Evolutionary conservation across 2,888 invertebrate genomes (phyloP).

Genomic region (Eretmocerus hayati): DNA sequence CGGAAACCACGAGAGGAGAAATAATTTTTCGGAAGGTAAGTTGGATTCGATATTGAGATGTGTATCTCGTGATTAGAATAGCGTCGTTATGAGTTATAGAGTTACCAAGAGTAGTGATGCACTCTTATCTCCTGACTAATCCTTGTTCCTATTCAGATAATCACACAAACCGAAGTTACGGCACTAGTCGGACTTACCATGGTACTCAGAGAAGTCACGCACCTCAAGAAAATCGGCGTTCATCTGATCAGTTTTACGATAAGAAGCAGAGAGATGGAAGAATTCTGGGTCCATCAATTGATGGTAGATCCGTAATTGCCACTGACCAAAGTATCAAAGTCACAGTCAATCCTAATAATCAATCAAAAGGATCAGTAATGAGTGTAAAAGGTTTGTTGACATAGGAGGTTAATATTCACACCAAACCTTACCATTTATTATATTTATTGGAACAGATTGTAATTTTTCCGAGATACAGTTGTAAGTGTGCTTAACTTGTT

Average conservation of each 20-base stretch:
- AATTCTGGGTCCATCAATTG: conserved; percentile 22
- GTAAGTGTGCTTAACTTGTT: no score
- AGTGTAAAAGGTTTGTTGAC: conserved; percentile 39
- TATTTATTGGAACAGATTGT: no score
- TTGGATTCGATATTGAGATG: conserved; percentile 1
- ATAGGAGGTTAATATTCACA: no score
- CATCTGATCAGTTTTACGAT: conserved; percentile 30
- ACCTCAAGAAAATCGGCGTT: conserved; percentile 31
- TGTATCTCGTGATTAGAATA: neutral
- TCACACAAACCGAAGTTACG: conserved; percentile 27
- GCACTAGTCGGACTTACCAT: conserved; percentile 25
- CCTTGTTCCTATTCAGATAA: conserved; percentile 27
- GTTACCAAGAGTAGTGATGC: no score
- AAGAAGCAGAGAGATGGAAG: conserved; percentile 19
- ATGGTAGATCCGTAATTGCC: conserved; percentile 32
- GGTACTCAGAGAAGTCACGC: conserved; percentile 28
- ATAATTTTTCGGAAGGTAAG: conserved; percentile 27
- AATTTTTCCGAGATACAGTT: no score
- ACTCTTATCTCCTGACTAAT: no score
- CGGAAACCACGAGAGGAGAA: conserved; percentile 34
- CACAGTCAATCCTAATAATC: conserved; percentile 31
- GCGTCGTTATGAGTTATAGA: neutral
- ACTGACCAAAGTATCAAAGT: conserved; percentile 38
- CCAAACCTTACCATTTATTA: no score
- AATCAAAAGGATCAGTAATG: conserved; percentile 35